A percentile compares a stretch with the other conserved stretches of the same genome.
Evolutionary conservation across 2,888 invertebrate genomes (phyloP).

Genomic region (Vandiemenella viatica): DNA sequence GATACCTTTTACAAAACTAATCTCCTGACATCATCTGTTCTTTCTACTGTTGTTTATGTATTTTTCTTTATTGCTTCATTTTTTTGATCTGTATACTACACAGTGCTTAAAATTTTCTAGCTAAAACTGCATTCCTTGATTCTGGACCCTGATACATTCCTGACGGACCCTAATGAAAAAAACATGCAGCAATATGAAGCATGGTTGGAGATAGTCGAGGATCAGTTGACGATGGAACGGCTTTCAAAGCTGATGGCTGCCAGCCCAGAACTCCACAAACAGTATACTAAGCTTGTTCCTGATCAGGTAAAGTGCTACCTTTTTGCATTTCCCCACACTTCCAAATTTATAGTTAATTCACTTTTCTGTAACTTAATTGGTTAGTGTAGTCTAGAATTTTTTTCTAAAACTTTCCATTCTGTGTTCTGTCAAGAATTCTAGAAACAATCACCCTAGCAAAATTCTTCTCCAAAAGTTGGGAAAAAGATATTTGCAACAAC

Average conservation of each 20-base stretch:
- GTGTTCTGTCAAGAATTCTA: background rate
- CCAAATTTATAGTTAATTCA: background rate
- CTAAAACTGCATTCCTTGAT: constrained; percentile 55
- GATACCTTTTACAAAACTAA: too few species aligned
- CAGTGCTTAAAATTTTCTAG: too few species aligned
- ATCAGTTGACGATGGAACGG: constrained; percentile 37
- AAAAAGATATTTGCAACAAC: background rate
- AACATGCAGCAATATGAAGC: constrained; percentile 38
- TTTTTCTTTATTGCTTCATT: too few species aligned
- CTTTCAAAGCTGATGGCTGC: constrained; percentile 43
- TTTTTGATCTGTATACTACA: too few species aligned
- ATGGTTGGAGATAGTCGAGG: constrained; percentile 40
- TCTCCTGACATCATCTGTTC: too few species aligned
- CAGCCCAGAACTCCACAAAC: constrained; percentile 40
- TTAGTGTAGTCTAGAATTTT: background rate
- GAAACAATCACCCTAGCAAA: background rate
- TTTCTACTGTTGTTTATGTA: too few species aligned
- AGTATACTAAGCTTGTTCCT: constrained; percentile 54
- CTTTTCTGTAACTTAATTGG: background rate
- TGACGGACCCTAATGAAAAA: constrained; percentile 44
- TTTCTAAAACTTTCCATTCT: background rate
- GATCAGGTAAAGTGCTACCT: constrained; percentile 36
- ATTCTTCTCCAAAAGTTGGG: background rate
- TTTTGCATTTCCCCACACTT: background rate
- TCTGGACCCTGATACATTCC: constrained; percentile 55